phyloP scores from a whole-genome alignment of 2,888 invertebrate species.

The Pyrocoelia pectoralis region DNA sequence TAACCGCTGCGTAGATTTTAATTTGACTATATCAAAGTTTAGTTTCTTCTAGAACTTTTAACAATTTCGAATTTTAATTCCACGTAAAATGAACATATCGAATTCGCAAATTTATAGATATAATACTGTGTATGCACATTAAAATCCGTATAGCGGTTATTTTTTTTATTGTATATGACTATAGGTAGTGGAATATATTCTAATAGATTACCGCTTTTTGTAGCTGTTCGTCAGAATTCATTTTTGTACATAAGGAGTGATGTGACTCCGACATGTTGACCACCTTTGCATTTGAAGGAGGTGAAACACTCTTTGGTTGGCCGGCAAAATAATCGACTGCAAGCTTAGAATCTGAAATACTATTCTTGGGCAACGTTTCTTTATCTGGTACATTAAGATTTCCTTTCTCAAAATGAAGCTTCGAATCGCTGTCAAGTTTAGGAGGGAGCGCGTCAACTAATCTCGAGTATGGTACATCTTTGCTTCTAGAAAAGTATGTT shows the following conservation, averaged over 20 bases:
- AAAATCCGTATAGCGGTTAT: too few species aligned
- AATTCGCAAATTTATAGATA: too few species aligned
- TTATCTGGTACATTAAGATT: conserved; percentile 59
- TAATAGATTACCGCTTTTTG: conserved; percentile 66
- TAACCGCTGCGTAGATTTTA: too few species aligned
- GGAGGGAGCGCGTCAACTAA: conserved; percentile 72
- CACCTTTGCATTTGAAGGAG: conserved; percentile 61
- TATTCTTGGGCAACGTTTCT: conserved; percentile 74
- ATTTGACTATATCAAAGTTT: too few species aligned
- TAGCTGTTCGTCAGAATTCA: conserved; percentile 66
- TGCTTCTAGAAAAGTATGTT: conserved; percentile 47
- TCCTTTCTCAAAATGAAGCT: conserved; percentile 66
- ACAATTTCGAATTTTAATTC: too few species aligned
- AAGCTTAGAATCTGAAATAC: conserved; percentile 85
- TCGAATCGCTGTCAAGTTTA: conserved; percentile 77
- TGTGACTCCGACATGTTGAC: conserved; percentile 73
- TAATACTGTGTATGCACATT: too few species aligned
- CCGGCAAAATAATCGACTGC: conserved; percentile 77
- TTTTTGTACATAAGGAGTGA: conserved; percentile 69
- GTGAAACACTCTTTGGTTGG: conserved; percentile 44
- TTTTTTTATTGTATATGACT: too few species aligned
- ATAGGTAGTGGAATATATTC: too few species aligned
- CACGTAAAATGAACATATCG: too few species aligned
- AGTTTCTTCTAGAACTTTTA: too few species aligned
- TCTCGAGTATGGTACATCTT: conserved; percentile 82